phyloP scores from a whole-genome alignment of 2,797 vertebrate species.

The Philypnodon macrostomus region DNA sequence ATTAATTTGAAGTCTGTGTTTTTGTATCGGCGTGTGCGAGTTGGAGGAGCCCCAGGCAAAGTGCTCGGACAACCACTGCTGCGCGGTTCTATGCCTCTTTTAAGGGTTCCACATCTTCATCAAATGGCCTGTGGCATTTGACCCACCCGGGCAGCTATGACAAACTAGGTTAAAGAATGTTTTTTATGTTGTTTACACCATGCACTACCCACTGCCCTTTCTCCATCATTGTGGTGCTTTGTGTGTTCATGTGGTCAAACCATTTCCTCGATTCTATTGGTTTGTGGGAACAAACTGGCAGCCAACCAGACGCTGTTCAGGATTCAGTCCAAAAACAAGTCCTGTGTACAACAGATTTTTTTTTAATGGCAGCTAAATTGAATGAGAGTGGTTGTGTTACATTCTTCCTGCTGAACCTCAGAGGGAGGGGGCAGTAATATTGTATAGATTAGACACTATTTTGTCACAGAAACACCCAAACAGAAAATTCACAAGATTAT shows the following conservation, averaged over 20 bases:
- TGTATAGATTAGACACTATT: no score
- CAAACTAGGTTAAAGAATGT: conserved; percentile 16
- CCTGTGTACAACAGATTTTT: conserved; percentile 20
- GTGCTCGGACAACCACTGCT: conserved; percentile 24
- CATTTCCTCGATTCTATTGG: conserved; percentile 30
- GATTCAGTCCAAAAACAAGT: conserved; percentile 49
- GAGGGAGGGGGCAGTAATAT: no score
- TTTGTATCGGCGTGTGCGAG: conserved; percentile 19
- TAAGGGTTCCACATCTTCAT: conserved; percentile 21
- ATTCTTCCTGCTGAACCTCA: no score
- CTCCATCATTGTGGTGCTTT: conserved; percentile 47
- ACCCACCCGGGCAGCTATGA: conserved; percentile 12
- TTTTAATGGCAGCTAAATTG: conserved; percentile 26
- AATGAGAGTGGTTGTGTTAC: no score
- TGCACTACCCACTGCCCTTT: conserved; percentile 34
- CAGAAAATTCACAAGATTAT: no score
- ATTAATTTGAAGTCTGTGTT: conserved; percentile 41
- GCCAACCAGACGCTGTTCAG: conserved; percentile 26
- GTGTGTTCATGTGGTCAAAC: conserved; percentile 31
- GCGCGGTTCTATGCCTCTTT: conserved; percentile 31
- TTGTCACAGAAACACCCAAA: no score
- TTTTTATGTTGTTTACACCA: conserved; percentile 25
- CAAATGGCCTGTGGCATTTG: conserved; percentile 33
- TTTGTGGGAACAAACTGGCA: conserved; percentile 21
- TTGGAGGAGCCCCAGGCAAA: conserved; percentile 46